phyloP scores from a whole-genome alignment of 2,113 vertebrate genomes.

The Zosterops lateralis region DNA sequence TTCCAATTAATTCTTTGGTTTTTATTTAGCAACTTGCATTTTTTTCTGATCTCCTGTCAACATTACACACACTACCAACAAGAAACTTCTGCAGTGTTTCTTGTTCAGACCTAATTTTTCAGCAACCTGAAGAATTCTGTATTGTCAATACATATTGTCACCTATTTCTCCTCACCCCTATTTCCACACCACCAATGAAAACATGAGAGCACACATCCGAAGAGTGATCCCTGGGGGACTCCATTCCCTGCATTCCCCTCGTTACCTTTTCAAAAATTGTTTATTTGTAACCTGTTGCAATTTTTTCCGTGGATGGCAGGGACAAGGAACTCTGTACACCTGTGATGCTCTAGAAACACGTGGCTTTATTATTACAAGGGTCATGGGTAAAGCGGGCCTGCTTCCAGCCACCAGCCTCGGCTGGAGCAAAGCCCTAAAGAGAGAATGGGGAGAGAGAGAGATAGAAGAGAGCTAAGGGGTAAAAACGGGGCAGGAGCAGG shows the following conservation, averaged over 20 bases:
- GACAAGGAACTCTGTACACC: no score
- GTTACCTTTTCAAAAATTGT: fast-evolving
- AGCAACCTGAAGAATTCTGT: neutral
- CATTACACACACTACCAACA: neutral
- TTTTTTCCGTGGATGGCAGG: no score
- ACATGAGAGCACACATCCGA: neutral
- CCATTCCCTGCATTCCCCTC: neutral
- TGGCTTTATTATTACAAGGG: no score
- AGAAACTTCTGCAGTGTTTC: neutral
- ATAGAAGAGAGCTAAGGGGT: no score
- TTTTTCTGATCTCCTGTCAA: neutral
- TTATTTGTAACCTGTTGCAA: neutral
- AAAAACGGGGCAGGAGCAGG: no score
- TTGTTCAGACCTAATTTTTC: neutral
- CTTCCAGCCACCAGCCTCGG: no score
- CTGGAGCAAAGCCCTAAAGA: no score
- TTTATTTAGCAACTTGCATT: neutral
- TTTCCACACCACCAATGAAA: neutral
- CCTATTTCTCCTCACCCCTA: neutral
- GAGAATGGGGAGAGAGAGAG: no score
- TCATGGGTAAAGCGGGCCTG: no score
- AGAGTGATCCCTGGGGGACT: neutral
- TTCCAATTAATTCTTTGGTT: neutral
- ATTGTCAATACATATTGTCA: neutral
- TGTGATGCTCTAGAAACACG: no score